Evolutionary conservation across 2,797 vertebrate species (phyloP).

Genomic region (Girardinus metallicus): DNA sequence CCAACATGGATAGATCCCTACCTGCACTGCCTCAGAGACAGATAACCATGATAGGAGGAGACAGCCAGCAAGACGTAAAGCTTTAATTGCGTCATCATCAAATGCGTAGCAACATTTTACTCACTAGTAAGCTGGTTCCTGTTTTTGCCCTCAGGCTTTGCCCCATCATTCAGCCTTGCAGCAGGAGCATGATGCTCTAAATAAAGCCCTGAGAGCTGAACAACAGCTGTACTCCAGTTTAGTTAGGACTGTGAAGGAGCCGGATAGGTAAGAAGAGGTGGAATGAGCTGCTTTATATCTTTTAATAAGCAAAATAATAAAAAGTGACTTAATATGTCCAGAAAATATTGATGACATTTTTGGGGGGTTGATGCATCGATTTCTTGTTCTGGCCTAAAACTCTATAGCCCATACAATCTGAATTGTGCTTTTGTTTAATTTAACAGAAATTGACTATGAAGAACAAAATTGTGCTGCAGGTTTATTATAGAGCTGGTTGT

Average conservation of each 20-base stretch:
- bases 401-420: neutral
- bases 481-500: neutral
- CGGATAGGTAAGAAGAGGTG: conserved; percentile 84
- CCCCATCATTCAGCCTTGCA: conserved; percentile 67
- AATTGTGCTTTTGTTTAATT: neutral
- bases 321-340: neutral
- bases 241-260: conserved; percentile 88
- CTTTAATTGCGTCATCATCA: conserved; percentile 1
- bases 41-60: conserved; percentile 82
- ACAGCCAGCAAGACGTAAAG: conserved; percentile 79
- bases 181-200: conserved; percentile 85
- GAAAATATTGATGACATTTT: no score
- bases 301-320: neutral
- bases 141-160: conserved; percentile 58
- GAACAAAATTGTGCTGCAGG: neutral
- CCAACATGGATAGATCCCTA: conserved; percentile 66
- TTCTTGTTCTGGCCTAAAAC: neutral
- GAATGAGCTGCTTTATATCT: neutral
- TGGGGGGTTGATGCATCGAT: neutral
- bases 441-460: neutral
- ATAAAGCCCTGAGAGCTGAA: conserved; percentile 87
- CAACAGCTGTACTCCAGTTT: conserved; percentile 89
- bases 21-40: conserved; percentile 82
- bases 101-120: neutral
- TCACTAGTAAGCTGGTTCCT: conserved; percentile 20